Conservation (phyloP, 2,113 vertebrate species). For the Bungarus multicinctus region DNA sequence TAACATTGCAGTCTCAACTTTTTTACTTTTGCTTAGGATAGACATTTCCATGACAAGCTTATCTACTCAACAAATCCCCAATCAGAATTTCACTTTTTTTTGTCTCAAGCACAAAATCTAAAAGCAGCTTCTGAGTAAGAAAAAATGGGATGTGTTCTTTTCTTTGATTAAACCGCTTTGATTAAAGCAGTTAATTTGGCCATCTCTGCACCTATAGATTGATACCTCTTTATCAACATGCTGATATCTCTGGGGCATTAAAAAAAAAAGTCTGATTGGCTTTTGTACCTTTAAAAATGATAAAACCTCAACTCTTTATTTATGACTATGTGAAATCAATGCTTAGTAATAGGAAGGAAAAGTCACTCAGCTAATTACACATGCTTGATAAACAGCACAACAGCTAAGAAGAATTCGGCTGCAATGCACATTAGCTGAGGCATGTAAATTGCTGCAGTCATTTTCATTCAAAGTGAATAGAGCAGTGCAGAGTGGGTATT, state of each 20-base stretch:
- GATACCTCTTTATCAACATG: conserved; percentile 7
- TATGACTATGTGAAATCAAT: conserved; percentile 75
- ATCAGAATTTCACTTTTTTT: background rate
- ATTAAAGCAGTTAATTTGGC: background rate
- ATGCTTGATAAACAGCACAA: conserved; percentile 73
- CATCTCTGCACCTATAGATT: background rate
- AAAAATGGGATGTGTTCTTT: background rate
- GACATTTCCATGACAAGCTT: background rate
- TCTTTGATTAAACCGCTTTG: background rate
- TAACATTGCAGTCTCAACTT: background rate
- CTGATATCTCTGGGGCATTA: conserved; percentile 15
- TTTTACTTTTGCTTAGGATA: background rate
- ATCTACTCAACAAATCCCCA: background rate
- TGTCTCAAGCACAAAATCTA: background rate
- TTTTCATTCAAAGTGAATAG: conserved; percentile 61
- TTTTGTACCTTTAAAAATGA: conserved; percentile 53
- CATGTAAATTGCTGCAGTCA: conserved; percentile 73
- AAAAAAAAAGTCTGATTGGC: background rate
- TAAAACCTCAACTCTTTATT: conserved; percentile 72
- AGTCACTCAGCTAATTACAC: conserved; percentile 80
- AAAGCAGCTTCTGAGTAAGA: background rate
- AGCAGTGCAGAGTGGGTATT: conserved; percentile 45
- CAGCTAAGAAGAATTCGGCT: conserved; percentile 64
- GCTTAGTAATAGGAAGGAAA: conserved; percentile 71
- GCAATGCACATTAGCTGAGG: conserved; percentile 64